Percentiles rank a stretch among this genome's conserved stretches.
Conservation (phyloP, 1,140 invertebrate genomes). For the Dreissena polymorpha region DNA sequence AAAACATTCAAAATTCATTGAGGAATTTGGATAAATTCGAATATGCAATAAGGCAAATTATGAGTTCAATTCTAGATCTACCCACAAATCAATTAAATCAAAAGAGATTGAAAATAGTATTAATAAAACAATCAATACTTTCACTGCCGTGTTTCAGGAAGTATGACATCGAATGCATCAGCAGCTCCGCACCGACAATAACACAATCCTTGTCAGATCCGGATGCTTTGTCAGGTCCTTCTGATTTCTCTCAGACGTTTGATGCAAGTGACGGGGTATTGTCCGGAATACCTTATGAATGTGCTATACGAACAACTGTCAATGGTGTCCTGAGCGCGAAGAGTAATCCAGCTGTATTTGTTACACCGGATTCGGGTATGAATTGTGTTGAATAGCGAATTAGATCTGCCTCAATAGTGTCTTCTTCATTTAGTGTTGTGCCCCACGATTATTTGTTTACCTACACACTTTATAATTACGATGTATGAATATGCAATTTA, state of each 20-base stretch:
- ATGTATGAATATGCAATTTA: background rate
- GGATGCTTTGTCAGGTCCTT: background rate
- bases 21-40: too few species aligned
- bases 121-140: too few species aligned
- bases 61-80: too few species aligned
- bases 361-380: conserved; percentile 27
- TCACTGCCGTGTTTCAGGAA: background rate
- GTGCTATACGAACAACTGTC: background rate
- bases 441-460: background rate
- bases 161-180: conserved; percentile 30
- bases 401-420: background rate
- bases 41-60: too few species aligned
- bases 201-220: background rate
- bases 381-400: background rate
- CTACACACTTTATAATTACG: background rate
- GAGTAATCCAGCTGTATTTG: conserved; percentile 28
- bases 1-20: too few species aligned
- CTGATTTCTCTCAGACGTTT: conserved; percentile 17
- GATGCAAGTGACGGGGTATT: conserved; percentile 11
- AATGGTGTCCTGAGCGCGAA: conserved; percentile 27
- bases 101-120: too few species aligned
- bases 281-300: conserved; percentile 33
- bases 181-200: background rate
- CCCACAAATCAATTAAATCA: too few species aligned
- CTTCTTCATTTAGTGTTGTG: background rate